phyloP scores from a whole-genome alignment of 2,888 invertebrate genomes.

The Zygothrica quintamaculata region DNA sequence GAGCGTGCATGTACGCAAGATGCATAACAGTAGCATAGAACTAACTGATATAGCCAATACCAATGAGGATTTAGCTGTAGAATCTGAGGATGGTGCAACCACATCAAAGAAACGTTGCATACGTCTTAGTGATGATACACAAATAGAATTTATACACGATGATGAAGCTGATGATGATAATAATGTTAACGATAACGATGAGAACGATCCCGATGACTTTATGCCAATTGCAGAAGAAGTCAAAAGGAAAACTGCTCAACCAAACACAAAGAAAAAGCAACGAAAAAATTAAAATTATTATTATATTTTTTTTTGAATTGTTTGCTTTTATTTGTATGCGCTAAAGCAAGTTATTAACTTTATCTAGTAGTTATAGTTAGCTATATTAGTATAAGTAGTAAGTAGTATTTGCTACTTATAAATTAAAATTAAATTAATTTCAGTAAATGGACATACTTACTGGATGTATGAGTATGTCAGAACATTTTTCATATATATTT shows the following conservation, averaged over 20 bases:
- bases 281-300: slow-evolving; percentile 13
- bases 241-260: too few species aligned
- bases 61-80: not conserved
- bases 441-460: slow-evolving; percentile 57
- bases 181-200: slow-evolving; percentile 14
- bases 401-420: slow-evolving; percentile 61
- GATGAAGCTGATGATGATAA: slow-evolving; percentile 17
- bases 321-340: slow-evolving; percentile 36
- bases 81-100: slow-evolving; percentile 9
- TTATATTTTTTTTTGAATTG: too few species aligned
- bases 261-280: slow-evolving; percentile 2
- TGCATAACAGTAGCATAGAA: slow-evolving; percentile 36
- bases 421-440: slow-evolving; percentile 71
- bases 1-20: slow-evolving; percentile 59
- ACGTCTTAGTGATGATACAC: slow-evolving; percentile 35
- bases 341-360: slow-evolving; percentile 45
- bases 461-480: slow-evolving; percentile 17
- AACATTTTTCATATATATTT: not conserved
- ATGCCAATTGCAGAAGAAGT: too few species aligned
- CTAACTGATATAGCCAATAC: slow-evolving; percentile 16
- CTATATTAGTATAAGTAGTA: too few species aligned
- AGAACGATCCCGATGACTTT: slow-evolving; percentile 2
- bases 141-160: slow-evolving; percentile 48
- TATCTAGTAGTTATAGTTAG: too few species aligned
- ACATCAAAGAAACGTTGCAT: slow-evolving; percentile 51